Percentiles rank a stretch among this genome's conserved stretches.
Conservation (phyloP, 1,140 invertebrate species). For the Ceratoteleas bidentatus region DNA sequence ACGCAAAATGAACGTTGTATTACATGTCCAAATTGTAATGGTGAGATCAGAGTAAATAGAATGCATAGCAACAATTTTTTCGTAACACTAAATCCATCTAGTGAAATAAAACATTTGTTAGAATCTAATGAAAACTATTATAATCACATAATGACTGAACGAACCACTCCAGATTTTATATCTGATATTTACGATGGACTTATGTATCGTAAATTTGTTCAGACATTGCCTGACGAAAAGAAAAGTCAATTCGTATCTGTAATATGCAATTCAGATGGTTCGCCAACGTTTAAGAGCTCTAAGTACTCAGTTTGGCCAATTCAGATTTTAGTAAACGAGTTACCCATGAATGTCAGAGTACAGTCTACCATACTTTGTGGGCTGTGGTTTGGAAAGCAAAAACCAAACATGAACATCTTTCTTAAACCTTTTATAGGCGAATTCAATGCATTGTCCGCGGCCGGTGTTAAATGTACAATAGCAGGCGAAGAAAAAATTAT, state of each 20-base stretch:
- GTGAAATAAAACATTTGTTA: constrained; percentile 5
- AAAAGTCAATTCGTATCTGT: constrained; percentile 4
- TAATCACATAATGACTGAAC: constrained; percentile 2
- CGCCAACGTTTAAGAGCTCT: background rate
- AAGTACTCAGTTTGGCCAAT: constrained; percentile 12
- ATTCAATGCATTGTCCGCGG: background rate
- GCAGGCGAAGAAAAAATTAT: constrained; percentile 1
- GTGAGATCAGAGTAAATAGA: background rate
- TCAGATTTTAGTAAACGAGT: constrained; percentile 11
- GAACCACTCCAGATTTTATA: background rate
- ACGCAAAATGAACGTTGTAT: background rate
- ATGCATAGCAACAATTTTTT: background rate
- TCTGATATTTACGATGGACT: constrained; percentile 11
- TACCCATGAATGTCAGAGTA: constrained; percentile 3
- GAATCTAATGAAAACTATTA: constrained; percentile 1
- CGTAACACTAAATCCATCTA: background rate
- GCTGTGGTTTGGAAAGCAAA: constrained; percentile 13
- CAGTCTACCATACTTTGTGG: constrained; percentile 14
- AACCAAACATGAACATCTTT: constrained; percentile 21
- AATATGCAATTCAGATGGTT: constrained; percentile 13
- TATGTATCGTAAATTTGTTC: constrained; percentile 5
- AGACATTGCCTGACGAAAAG: background rate
- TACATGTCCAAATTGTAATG: background rate
- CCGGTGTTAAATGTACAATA: constrained; percentile 9
- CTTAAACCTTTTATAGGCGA: constrained; percentile 8